Base-by-base conservation (phyloP, 2,113 vertebrate genomes). In the Mus pahari region DNA sequence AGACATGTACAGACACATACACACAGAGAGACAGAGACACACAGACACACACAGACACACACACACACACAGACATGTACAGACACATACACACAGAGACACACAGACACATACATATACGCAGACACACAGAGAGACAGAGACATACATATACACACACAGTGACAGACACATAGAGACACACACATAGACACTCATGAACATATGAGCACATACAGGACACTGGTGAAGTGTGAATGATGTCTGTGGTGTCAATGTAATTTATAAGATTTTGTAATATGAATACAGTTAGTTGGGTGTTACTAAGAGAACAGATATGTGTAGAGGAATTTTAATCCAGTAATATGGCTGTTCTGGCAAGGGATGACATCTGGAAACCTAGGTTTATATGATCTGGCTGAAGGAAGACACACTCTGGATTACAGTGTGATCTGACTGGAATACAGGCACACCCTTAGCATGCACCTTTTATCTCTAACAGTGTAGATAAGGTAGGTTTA, bases 1-100 rank as follows among this genome's bases (percentile, higher is more conserved):
- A 74, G 3, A 58, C 36, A 73, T n/a, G n/a, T n/a, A n/a, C n/a
- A n/a, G n/a, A n/a, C 1, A 14, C 5, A 53, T 0, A n/a, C n/a
- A 16, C 7, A 71, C 33, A 73, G n/a, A 73, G 31, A 7, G 31
- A n/a, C 68, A 71, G 31, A n/a, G 14, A 75, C 73, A 3, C 4
- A 50, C 7, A 78, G 7, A 71, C 36, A 71, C 36, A 70, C 12
- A 70, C 68, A 53, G 3, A 53, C 24, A 78, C 75, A 53, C 11
- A 58, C 19, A n/a, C 10, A 81, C 17, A n/a, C 33, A n/a, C 1
- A 50, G 5, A 79, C 48, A n/a, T n/a, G n/a, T n/a, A 79, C 6
- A 53, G 1, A 62, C n/a, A 84, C 1, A 84, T 1, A 13, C 3
- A 42, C 36, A 58, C 36, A 82, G 2, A 60, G 2, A 79, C 2